Evolutionary conservation across 2,113 vertebrate genomes (phyloP).

Genomic region (Sorex fumeus): DNA sequence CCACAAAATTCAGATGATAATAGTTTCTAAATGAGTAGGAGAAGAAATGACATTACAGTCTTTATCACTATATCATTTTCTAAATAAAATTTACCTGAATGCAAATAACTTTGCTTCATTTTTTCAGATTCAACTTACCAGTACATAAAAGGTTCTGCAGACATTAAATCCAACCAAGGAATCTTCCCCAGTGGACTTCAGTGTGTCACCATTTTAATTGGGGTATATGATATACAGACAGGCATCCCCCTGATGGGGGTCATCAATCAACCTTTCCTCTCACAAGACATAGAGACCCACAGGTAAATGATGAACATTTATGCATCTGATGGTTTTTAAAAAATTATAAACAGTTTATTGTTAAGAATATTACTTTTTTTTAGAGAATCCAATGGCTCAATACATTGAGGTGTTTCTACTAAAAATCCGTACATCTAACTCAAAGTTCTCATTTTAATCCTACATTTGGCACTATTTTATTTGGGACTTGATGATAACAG

Average conservation of each 20-base stretch:
- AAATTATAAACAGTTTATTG: background rate
- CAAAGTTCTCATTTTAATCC: background rate
- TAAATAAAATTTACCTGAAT: background rate
- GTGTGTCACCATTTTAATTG: conserved; percentile 93
- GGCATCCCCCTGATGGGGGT: conserved; percentile 94
- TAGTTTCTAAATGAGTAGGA: background rate
- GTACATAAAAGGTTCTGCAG: conserved; percentile 92
- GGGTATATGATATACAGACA: conserved; percentile 91
- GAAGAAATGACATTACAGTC: background rate
- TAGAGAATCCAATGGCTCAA: background rate
- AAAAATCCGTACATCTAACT: background rate
- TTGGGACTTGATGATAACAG: background rate
- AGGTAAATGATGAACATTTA: conserved; percentile 72
- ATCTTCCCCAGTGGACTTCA: conserved; percentile 92
- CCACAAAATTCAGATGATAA: background rate
- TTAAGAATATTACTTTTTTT: background rate
- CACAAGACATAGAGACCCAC: conserved; percentile 85
- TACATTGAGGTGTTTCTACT: background rate
- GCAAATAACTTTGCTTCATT: conserved; percentile 23
- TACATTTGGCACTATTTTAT: conserved; percentile 19
- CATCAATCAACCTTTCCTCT: conserved; percentile 93
- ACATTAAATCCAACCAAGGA: conserved; percentile 86
- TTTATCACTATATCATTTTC: background rate
- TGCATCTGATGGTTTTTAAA: background rate
- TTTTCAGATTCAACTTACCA: conserved; percentile 93